Conservation (phyloP, 1,140 invertebrate species). For the Coboldia fuscipes region DNA sequence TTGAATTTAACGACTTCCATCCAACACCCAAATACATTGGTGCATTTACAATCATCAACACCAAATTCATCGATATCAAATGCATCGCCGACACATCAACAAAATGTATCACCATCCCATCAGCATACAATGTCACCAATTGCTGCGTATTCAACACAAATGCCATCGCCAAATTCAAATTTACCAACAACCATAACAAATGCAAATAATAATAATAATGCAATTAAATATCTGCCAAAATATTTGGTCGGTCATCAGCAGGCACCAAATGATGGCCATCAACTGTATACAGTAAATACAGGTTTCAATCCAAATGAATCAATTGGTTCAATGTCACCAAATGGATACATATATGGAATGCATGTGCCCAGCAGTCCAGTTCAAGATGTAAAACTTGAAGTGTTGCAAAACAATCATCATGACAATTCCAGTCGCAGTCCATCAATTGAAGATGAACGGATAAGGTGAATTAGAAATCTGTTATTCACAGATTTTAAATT, state of each 20-base stretch:
- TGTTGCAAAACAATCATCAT: neutral
- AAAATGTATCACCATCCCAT: conserved; percentile 10
- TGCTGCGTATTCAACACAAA: conserved; percentile 3
- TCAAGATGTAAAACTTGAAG: too few species aligned
- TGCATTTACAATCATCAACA: conserved; percentile 4
- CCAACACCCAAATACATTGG: conserved; percentile 5
- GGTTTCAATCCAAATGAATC: too few species aligned
- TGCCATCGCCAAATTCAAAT: neutral
- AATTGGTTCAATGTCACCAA: too few species aligned
- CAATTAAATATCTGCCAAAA: neutral
- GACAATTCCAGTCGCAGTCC: conserved; percentile 4
- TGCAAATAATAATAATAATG: conserved; percentile 6
- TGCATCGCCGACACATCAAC: neutral
- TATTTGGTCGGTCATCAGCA: neutral
- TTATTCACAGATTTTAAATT: too few species aligned
- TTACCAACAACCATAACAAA: conserved; percentile 4
- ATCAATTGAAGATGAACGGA: conserved; percentile 3
- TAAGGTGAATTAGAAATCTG: neutral
- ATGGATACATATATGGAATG: too few species aligned
- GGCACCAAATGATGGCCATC: neutral
- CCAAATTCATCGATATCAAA: too few species aligned
- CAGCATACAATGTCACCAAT: conserved; percentile 10
- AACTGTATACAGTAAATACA: neutral
- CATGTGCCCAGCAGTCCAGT: too few species aligned
- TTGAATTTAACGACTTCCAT: neutral